Evolutionary conservation across 2,113 vertebrate genomes (phyloP), one percentile per base, ranked within the genome.

Genomic region (Varanus komodoensis): DNA sequence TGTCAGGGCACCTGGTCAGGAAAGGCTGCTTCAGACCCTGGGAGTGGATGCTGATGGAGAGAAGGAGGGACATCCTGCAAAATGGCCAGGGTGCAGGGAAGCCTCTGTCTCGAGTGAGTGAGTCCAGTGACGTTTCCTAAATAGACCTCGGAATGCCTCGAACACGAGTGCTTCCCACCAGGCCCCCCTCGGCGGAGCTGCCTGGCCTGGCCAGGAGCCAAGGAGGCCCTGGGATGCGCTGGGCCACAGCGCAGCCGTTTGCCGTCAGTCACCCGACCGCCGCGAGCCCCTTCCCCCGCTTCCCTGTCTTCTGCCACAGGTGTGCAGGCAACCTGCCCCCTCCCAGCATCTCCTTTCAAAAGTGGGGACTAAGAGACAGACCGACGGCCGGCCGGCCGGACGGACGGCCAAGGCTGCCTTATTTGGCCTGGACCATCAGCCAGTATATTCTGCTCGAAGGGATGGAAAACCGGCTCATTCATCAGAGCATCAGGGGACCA

Each of bases 331-430:
- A 44, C 38, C 38, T 44, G 38, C 38, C 38, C 38, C 38, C 38
- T 44, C 38, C 38, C 38, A 44, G 38, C 38, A 44, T 44, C 38
- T 44, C 38, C 38, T 44, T 44, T 38, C 38, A n/a, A 75, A 87
- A 87, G 73, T 61, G 61, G 52, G 44, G 73, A 77, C 85, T 87
- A 77, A 87, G 73, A 87, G 77, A 44, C 57, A 44, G 38, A 44
- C 38, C 38, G 3, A 44, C 38, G 38, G 38, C 1, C 38, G 3
- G 38, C 1, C 38, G 38, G 38, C 1, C 38, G 57, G 73, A 87
- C 57, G 44, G 23, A 87, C 25, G 27, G 19, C 34, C 29, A 23
- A 27, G 52, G 52, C 14, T 77, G n/a, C 11, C 85, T 77, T 23
- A 61, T 75, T 87, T 44, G 11, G 11, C 54, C 11, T 12, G 11